Conservation (phyloP, 2,113 vertebrate genomes). For the Mandrillus leucophaeus region DNA sequence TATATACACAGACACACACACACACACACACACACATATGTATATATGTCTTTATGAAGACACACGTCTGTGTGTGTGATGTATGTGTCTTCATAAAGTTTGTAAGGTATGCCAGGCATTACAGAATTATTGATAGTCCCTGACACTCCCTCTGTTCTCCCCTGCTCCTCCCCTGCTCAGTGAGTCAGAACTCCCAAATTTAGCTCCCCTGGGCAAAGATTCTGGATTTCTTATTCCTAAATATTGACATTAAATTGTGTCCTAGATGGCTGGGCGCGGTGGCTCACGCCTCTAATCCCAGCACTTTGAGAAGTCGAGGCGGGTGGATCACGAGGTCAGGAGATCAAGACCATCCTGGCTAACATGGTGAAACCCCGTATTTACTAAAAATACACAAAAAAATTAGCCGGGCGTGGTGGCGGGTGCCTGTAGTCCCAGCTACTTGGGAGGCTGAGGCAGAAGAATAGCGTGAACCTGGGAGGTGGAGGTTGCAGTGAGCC, state of each 20-base stretch:
- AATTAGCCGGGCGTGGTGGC: rapidly evolving
- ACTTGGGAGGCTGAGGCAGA: too few species aligned
- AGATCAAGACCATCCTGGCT: too few species aligned
- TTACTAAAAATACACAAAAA: too few species aligned
- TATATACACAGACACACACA: background rate
- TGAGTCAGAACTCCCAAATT: background rate
- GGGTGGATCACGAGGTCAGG: too few species aligned
- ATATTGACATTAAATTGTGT: background rate
- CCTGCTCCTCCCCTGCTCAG: background rate
- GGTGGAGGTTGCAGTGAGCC: too few species aligned
- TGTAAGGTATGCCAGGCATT: background rate
- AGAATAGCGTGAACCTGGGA: too few species aligned
- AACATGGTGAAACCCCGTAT: too few species aligned
- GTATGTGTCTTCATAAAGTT: background rate
- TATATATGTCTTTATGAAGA: background rate
- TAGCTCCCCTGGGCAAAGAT: background rate
- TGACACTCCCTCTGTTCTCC: background rate
- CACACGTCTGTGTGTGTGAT: background rate
- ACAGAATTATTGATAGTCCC: background rate
- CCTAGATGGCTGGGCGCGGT: background rate
- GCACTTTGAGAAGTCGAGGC: too few species aligned
- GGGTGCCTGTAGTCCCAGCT: too few species aligned
- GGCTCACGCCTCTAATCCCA: too few species aligned
- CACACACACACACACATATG: too few species aligned
- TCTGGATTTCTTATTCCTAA: background rate